phyloP scores from a whole-genome alignment of 2,113 vertebrate species.

The Corythaeola cristata region DNA sequence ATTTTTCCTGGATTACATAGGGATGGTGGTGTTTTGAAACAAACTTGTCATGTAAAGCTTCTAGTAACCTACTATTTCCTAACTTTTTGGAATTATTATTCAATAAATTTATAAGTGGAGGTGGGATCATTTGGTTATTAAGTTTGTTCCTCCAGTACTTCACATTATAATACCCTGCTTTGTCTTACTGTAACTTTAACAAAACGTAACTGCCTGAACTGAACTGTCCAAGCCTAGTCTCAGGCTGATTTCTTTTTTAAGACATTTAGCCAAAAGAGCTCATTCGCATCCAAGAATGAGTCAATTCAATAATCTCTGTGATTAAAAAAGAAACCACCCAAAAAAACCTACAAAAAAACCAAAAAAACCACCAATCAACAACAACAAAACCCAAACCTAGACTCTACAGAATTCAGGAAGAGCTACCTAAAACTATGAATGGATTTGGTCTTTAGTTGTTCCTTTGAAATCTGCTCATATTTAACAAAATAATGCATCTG shows the following conservation, averaged over 20 bases:
- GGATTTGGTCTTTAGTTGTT: neutral
- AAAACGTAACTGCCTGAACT: neutral
- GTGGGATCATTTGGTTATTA: neutral
- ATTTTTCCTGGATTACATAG: neutral
- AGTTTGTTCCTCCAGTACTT: neutral
- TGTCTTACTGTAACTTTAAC: conserved; percentile 26
- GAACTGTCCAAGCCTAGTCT: conserved; percentile 7
- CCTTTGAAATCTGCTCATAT: neutral
- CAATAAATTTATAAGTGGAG: neutral
- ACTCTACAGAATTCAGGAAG: neutral
- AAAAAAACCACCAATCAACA: neutral
- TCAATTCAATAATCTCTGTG: neutral
- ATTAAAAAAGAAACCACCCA: neutral
- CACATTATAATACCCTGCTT: neutral
- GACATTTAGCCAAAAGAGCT: neutral
- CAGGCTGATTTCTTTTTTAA: conserved; percentile 13
- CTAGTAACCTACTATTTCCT: neutral
- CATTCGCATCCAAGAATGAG: neutral
- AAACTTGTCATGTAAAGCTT: neutral
- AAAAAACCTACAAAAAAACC: neutral
- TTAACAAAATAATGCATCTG: neutral
- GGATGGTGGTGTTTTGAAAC: neutral
- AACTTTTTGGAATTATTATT: neutral
- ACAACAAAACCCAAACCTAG: neutral
- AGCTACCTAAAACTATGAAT: neutral